Conservation (phyloP, 1,140 invertebrate species). For the Megalonaias nervosa region DNA sequence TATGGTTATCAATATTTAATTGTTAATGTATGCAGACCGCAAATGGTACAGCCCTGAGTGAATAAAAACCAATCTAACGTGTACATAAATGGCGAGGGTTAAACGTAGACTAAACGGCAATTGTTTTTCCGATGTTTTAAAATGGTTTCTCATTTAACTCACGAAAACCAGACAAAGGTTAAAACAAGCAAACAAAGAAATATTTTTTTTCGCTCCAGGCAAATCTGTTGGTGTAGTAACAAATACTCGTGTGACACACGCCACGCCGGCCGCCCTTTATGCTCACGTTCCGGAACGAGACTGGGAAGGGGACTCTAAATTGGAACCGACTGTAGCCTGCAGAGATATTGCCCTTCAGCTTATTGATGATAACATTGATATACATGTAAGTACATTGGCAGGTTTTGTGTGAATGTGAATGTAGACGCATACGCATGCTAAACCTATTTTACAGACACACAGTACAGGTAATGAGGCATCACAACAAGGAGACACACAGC, state of each 20-base stretch:
- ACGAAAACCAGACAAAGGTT: background rate
- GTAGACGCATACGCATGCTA: too few species aligned
- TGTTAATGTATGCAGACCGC: background rate
- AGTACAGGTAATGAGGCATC: too few species aligned
- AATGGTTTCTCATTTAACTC: background rate
- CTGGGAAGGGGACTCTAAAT: constrained; percentile 67
- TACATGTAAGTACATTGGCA: constrained; percentile 46
- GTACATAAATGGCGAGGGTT: too few species aligned
- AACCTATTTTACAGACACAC: too few species aligned
- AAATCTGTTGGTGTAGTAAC: constrained; percentile 92
- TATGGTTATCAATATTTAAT: background rate
- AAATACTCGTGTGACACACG: constrained; percentile 91
- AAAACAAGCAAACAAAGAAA: background rate
- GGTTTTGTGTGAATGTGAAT: too few species aligned
- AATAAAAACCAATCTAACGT: background rate
- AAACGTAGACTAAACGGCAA: background rate
- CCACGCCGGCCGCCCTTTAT: constrained; percentile 89
- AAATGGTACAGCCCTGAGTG: background rate
- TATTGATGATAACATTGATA: constrained; percentile 54
- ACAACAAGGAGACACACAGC: too few species aligned
- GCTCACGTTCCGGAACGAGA: constrained; percentile 80
- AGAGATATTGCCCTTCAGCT: constrained; percentile 72
- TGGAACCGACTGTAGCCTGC: constrained; percentile 60
- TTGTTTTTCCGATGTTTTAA: background rate
- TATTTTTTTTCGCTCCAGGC: constrained; percentile 68